phyloP scores from a whole-genome alignment of 1,140 invertebrate species.

The Drosophila lini region DNA sequence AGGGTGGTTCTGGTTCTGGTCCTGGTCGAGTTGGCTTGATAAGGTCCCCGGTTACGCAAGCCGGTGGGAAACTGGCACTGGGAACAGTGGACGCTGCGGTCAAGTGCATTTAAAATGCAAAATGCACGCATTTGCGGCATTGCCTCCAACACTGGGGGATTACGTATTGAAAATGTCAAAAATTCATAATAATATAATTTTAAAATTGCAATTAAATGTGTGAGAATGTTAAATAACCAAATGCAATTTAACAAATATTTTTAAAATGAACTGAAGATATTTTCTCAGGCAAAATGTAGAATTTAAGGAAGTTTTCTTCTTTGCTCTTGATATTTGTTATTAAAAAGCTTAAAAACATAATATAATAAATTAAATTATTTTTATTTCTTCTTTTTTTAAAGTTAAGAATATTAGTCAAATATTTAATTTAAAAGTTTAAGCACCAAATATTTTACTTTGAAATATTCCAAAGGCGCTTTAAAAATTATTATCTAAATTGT shows the following conservation, averaged over 20 bases:
- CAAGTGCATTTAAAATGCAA: constrained; percentile 66
- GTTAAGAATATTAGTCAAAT: no score
- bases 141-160: constrained; percentile 14
- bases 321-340: no score
- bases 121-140: constrained; percentile 51
- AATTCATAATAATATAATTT: constrained; percentile 47
- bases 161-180: constrained; percentile 31
- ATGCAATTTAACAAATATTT: neutral
- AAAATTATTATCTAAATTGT: no score
- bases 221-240: neutral
- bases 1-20: neutral
- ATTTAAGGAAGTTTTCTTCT: neutral
- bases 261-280: neutral
- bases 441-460: no score
- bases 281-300: neutral
- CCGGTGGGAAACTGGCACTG: constrained; percentile 15
- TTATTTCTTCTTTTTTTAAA: no score
- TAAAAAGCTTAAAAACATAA: no score
- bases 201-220: constrained; percentile 39
- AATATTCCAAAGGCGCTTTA: no score
- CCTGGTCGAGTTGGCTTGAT: constrained; percentile 26
- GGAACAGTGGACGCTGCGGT: constrained; percentile 38
- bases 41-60: constrained; percentile 41
- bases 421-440: neutral
- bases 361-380: no score